phyloP scores from a whole-genome alignment of 1,140 invertebrate species.

The Bactericera cockerelli region DNA sequence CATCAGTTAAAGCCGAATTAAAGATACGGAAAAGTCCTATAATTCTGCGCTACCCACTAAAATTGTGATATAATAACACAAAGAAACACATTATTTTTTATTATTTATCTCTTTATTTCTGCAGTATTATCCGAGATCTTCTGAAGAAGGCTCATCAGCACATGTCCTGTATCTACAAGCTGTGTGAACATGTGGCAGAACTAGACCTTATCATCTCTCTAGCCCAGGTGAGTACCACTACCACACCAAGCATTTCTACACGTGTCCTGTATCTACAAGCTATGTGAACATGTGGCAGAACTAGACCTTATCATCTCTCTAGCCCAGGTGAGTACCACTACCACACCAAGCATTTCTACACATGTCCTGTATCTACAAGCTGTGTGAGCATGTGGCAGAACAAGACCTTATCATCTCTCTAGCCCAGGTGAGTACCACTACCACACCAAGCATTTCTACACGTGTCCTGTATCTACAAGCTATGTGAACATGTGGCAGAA shows the following conservation, averaged over 20 bases:
- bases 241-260: conserved; percentile 43
- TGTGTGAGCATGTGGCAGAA: conserved; percentile 62
- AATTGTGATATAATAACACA: too few relatives aligned
- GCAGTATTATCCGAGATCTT: conserved; percentile 42
- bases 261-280: conserved; percentile 56
- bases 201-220: conserved; percentile 63
- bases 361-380: conserved; percentile 56
- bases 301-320: conserved; percentile 63
- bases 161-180: conserved; percentile 56
- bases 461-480: conserved; percentile 56
- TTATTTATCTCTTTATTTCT: too few relatives aligned
- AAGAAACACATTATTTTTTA: too few relatives aligned
- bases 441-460: conserved; percentile 43
- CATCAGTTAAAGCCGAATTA: too few relatives aligned
- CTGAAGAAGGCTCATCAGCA: conserved; percentile 44
- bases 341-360: conserved; percentile 43
- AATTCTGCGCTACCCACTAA: too few relatives aligned
- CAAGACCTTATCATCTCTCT: conserved; percentile 63
- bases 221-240: conserved; percentile 50
- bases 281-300: conserved; percentile 62
- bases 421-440: conserved; percentile 50
- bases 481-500: conserved; percentile 62
- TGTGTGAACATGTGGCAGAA: conserved; percentile 62
- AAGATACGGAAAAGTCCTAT: too few relatives aligned
- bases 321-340: conserved; percentile 50